phyloP scores from a whole-genome alignment of 1,140 invertebrate genomes.

The Scaptomyza pallida region DNA sequence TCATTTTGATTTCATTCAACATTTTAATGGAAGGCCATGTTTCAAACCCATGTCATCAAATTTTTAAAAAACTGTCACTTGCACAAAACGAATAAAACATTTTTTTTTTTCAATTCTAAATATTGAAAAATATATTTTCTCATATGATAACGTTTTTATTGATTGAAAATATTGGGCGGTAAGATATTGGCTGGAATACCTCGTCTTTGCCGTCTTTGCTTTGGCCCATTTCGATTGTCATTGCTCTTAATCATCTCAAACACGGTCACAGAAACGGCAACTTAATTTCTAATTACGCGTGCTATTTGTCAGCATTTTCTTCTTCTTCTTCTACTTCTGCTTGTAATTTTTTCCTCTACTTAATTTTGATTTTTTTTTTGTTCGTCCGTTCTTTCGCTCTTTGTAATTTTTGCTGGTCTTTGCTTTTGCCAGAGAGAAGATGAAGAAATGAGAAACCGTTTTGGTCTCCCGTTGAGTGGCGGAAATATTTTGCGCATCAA shows the following conservation, averaged over 20 bases:
- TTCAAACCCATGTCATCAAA: neutral
- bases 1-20: neutral
- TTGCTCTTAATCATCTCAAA: slow-evolving; percentile 43
- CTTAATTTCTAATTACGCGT: slow-evolving; percentile 81
- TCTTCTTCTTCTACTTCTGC: slow-evolving; percentile 22
- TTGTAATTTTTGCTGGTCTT: slow-evolving; percentile 6
- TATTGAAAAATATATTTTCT: neutral
- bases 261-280: slow-evolving; percentile 50
- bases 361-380: neutral
- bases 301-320: slow-evolving; percentile 76
- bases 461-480: slow-evolving; percentile 56
- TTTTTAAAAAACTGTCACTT: neutral
- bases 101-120: too few species aligned
- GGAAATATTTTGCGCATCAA: slow-evolving; percentile 77
- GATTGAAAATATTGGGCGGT: slow-evolving; percentile 3
- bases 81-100: too few species aligned
- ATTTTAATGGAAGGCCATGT: neutral
- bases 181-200: neutral
- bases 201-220: slow-evolving; percentile 3
- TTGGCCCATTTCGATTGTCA: slow-evolving; percentile 21
- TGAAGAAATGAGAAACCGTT: slow-evolving; percentile 27
- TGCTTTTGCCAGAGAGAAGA: neutral
- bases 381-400: neutral
- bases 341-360: slow-evolving; percentile 5
- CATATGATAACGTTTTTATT: neutral